Percentiles rank a stretch among this genome's conserved stretches.
Evolutionary conservation across 2,797 vertebrate genomes (phyloP).

Genomic region (Fundulus diaphanus): DNA sequence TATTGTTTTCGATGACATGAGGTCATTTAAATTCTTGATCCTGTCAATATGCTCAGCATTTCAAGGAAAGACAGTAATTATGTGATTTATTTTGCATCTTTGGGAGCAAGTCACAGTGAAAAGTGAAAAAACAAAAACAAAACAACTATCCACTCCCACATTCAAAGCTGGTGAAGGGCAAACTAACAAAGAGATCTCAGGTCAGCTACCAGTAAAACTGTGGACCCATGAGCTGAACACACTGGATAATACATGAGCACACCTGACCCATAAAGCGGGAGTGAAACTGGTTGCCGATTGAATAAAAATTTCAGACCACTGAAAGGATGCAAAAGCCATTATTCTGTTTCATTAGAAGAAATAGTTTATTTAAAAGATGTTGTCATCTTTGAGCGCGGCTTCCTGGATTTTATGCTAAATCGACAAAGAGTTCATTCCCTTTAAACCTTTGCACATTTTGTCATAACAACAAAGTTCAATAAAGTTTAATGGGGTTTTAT

Average conservation of each 20-base stretch:
- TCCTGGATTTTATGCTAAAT: background rate
- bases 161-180: background rate
- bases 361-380: background rate
- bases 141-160: background rate
- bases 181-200: background rate
- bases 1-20: background rate
- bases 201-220: background rate
- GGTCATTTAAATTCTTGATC: background rate
- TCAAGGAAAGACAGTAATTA: background rate
- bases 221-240: background rate
- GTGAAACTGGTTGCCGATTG: too few relatives aligned
- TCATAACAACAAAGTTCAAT: background rate
- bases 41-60: background rate
- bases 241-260: background rate
- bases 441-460: background rate
- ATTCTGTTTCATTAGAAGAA: background rate
- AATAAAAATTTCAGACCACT: too few relatives aligned
- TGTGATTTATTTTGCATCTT: background rate
- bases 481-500: too few relatives aligned
- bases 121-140: background rate
- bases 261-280: too few relatives aligned
- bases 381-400: background rate
- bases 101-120: background rate
- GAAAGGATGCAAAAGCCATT: background rate
- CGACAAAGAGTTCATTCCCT: background rate